Base-by-base conservation (phyloP, 2,888 invertebrate species). In the Heliconius hortense region DNA sequence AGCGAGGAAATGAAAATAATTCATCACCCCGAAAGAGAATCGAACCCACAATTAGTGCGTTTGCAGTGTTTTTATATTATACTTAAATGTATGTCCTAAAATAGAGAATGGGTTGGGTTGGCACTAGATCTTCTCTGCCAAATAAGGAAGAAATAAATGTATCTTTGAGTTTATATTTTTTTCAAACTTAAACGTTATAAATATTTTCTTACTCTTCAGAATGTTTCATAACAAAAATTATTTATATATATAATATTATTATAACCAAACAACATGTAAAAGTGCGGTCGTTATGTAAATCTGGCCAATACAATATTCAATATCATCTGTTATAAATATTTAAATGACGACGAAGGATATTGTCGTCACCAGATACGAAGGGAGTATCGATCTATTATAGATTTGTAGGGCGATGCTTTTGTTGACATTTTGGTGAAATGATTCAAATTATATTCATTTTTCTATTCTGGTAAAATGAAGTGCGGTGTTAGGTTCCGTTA, bases 321-420 rank as follows among this genome's bases (percentile, higher is more conserved):
- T 60, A 60, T 43, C 39, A 15, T 35, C 39, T 10, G 60, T 39
- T 71, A 60, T 71, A 71, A 71, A 71, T 71, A 60, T 60, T 71
- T 60, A 71, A 71, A 60, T 60, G 59, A 69, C 71, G 60, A 60
- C 43, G 62, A 71, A 71, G 59, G 60, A 71, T 71, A 71, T 71
- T 43, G 71, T 62, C 60, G 71, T 59, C 18, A 4, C 43, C 21
- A 60, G 39, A 26, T 21, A 7, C n/a, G 24, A n/a, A 31, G 56
- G 56, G 56, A 15, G 69, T 69, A 56, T 53, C 56, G 53, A 69
- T 69, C 21, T 53, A 69, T 56, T 53, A 28, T 21, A 21, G 69
- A 56, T 69, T 13, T 69, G 69, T n/a, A 28, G 24, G 39, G 15
- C 60, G 24, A 26, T 60, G 24, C 48, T 48, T 60, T 15, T 8